Conservation (phyloP, 2,888 invertebrate species). For the Eledona agricola region DNA sequence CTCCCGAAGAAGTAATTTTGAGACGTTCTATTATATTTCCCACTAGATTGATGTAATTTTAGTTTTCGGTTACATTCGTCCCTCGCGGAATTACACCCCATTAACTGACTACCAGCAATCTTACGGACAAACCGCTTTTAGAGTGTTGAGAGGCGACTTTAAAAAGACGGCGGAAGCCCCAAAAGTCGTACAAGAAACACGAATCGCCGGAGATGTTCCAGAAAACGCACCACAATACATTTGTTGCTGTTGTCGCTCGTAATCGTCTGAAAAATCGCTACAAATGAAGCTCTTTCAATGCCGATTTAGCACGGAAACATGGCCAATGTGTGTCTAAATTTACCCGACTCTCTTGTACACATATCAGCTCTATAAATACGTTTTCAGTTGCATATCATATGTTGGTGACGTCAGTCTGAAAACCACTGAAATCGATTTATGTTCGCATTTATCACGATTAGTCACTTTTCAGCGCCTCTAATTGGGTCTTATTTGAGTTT, state of each 20-base stretch:
- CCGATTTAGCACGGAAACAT: constrained; percentile 41
- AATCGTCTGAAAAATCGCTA: constrained; percentile 11
- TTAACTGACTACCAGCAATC: constrained; percentile 20
- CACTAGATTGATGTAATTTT: background rate
- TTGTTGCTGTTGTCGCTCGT: no score
- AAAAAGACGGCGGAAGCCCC: background rate
- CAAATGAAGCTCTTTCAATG: constrained; percentile 36
- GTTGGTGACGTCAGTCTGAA: constrained; percentile 45
- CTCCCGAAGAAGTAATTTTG: constrained; percentile 26
- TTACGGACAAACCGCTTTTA: constrained; percentile 9
- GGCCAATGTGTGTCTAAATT: constrained; percentile 44
- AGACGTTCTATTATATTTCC: constrained; percentile 12
- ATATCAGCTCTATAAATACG: constrained; percentile 48
- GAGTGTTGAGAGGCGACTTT: constrained; percentile 6
- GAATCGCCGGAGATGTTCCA: no score
- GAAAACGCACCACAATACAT: no score
- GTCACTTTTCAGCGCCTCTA: constrained; percentile 25
- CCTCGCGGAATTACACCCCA: constrained; percentile 4
- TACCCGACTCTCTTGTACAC: constrained; percentile 46
- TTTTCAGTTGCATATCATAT: constrained; percentile 47
- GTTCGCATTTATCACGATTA: constrained; percentile 25
- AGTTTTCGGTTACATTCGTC: constrained; percentile 1
- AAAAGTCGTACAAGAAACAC: background rate
- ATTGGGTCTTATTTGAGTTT: constrained; percentile 19
- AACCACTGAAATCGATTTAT: constrained; percentile 24